phyloP scores from a whole-genome alignment of 2,888 invertebrate genomes.

The Steinernema scapterisci region DNA sequence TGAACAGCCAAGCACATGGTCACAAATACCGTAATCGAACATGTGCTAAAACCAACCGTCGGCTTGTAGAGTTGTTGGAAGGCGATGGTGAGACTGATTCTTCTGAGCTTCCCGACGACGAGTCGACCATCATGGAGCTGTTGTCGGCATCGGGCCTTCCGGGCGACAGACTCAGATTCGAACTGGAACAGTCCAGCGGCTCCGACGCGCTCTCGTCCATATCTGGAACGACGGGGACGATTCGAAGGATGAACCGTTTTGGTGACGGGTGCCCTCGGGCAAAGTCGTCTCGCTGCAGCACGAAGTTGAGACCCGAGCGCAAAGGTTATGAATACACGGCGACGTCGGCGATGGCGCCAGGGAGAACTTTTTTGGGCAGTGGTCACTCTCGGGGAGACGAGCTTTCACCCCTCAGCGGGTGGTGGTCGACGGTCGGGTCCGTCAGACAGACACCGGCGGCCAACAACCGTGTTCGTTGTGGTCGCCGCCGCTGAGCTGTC shows the following conservation, averaged over 20 bases:
- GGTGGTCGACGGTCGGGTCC: neutral
- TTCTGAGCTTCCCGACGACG: conserved; percentile 26
- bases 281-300: conserved; percentile 23
- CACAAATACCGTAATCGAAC: conserved; percentile 7
- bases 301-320: conserved; percentile 18
- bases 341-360: neutral
- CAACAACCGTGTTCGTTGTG: neutral
- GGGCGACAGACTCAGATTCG: conserved; percentile 25
- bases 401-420: neutral
- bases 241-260: neutral
- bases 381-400: neutral
- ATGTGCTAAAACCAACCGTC: conserved; percentile 30
- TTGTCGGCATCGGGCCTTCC: conserved; percentile 21
- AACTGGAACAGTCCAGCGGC: conserved; percentile 32
- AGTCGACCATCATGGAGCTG: conserved; percentile 29
- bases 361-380: neutral
- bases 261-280: conserved; percentile 10
- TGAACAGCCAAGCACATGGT: neutral
- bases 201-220: conserved; percentile 31
- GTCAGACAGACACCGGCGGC: neutral
- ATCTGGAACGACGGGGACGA: conserved; percentile 33
- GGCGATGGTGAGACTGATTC: conserved; percentile 27
- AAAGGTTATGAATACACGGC: conserved; percentile 19
- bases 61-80: conserved; percentile 20
- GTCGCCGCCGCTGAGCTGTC: neutral